phyloP scores from a whole-genome alignment of 64 coral and sea anemone genomes.

The Hydrozoanthus tunicans region DNA sequence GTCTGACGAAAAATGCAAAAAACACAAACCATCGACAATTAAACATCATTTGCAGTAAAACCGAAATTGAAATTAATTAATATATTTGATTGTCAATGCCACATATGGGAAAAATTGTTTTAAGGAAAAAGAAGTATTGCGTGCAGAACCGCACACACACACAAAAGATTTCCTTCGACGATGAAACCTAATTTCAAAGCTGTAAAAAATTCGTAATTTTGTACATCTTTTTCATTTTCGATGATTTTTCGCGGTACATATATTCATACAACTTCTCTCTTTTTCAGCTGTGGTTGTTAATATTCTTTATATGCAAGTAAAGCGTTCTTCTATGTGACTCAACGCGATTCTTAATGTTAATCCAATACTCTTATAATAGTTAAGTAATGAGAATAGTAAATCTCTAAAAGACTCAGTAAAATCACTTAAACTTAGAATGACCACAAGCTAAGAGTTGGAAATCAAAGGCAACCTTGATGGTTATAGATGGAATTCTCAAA shows the following conservation, averaged over 20 bases:
- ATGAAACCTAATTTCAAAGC: neutral
- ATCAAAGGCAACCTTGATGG: neutral
- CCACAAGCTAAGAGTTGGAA: neutral
- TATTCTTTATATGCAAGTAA: neutral
- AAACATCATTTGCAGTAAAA: neutral
- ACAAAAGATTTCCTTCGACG: too few species aligned
- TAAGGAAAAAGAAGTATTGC: neutral
- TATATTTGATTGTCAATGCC: neutral
- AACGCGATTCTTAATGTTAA: too few species aligned
- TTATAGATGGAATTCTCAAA: neutral
- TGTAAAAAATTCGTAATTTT: neutral
- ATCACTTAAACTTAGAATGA: too few species aligned
- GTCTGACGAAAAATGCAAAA: too few species aligned
- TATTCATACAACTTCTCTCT: neutral
- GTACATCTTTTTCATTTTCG: neutral
- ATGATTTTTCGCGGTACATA: neutral
- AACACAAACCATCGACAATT: neutral
- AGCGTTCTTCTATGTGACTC: too few species aligned
- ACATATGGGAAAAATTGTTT: neutral
- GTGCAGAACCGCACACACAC: neutral
- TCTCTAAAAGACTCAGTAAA: too few species aligned
- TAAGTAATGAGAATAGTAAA: too few species aligned
- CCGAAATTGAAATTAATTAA: neutral
- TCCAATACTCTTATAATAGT: too few species aligned
- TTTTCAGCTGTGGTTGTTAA: neutral